Evolutionary conservation across 2,113 vertebrate genomes (phyloP), one percentile per base, ranked within the genome.

Genomic region (Fregetta grallaria): DNA sequence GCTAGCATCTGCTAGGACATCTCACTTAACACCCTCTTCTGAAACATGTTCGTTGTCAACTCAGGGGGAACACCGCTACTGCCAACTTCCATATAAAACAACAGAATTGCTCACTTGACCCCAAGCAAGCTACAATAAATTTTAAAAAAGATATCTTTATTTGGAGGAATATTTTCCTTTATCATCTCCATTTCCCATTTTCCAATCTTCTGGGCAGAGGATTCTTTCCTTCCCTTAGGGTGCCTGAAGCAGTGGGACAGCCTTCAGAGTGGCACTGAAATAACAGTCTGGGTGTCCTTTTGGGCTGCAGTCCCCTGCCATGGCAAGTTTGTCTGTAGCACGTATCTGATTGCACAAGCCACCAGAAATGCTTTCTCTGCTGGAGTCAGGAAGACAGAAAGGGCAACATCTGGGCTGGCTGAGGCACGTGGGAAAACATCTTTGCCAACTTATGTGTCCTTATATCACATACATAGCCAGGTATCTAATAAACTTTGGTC

Each of bases 21-120:
- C 77, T 97, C 92, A 94, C 59, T 96, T 94, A 89, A 91, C 91
- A 79, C n/a, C 40, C 66, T 78, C 70, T 65, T 79, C 53, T 45
- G 56, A 96, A 86, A 70, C 72, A 79, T 9, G 0, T 34, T 67
- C 74, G 47, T 56, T 91, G 83, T 72, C 79, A 90, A 2, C 8
- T 4, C 40, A 50, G 36, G 32, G 25, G 44, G n/a, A 92, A 27
- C 63, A 86, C 45, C 21, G 6, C 52, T 77, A 47, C 45, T 74
- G 65, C 52, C 77, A 92, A 13, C 74, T 89, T 36, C 70, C 50
- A 45, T 7, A 38, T 20, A 53, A 76, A 92, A 73, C 2, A 15
- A 40, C 15, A 93, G n/a, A 14, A 62, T 74, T 91, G 94, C 70
- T 79, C 77, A 68, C 45, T 45, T 58, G 58, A 72, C 53, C 8